phyloP scores from a whole-genome alignment of 2,113 vertebrate genomes.

The Strigops habroptila region DNA sequence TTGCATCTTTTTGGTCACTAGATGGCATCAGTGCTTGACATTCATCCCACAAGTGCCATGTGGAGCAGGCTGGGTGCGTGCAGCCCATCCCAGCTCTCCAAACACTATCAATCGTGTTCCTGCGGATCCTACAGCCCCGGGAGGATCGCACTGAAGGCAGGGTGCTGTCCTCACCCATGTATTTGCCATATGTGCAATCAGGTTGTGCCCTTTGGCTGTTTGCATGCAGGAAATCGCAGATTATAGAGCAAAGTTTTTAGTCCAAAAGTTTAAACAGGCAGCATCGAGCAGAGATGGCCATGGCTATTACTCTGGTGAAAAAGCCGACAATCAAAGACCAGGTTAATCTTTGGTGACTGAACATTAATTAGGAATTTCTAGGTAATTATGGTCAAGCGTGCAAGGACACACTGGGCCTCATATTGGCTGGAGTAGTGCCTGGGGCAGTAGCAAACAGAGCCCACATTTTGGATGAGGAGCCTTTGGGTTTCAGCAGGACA shows the following conservation, averaged over 20 bases:
- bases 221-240: not conserved
- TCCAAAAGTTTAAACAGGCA: not conserved
- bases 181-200: accelerated
- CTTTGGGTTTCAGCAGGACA: not conserved
- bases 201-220: not conserved
- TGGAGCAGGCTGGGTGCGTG: not conserved
- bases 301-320: not conserved
- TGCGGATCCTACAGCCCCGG: not conserved
- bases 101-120: accelerated
- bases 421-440: accelerated
- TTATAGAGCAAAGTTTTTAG: not conserved
- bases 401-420: accelerated
- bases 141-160: not conserved
- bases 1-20: not conserved
- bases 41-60: accelerated
- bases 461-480: not conserved
- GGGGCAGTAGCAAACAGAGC: not conserved
- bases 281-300: not conserved
- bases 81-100: not conserved
- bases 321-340: not conserved
- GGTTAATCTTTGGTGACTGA: not conserved
- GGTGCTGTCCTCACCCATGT: not conserved
- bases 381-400: not conserved
- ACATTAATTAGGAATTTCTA: not conserved
- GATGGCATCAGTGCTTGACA: slow-evolving; percentile 22